Conservation (phyloP, 2,797 vertebrate genomes). For the Chelon auratus region DNA sequence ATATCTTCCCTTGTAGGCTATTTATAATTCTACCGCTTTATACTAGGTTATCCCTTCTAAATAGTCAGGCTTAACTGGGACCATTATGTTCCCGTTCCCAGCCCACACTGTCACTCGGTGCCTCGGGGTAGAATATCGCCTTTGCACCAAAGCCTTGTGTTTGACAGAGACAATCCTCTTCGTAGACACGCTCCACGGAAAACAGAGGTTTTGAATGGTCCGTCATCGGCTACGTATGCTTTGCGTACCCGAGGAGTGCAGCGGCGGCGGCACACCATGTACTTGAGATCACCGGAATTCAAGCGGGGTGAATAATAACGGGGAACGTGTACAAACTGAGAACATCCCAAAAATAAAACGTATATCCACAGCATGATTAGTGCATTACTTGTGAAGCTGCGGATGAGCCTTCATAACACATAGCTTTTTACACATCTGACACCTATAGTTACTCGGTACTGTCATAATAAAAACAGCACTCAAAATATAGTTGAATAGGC, state of each 20-base stretch:
- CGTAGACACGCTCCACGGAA: slow-evolving; percentile 43
- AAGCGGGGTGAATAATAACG: slow-evolving; percentile 26
- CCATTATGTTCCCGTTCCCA: slow-evolving; percentile 53
- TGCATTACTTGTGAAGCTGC: background rate
- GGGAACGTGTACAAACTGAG: slow-evolving; percentile 1
- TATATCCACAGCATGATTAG: background rate
- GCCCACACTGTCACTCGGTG: slow-evolving; percentile 53
- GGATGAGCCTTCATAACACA: too few species aligned
- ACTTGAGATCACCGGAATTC: slow-evolving; percentile 28
- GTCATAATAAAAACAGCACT: background rate
- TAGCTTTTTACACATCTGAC: too few species aligned
- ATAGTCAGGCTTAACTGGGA: slow-evolving; percentile 48
- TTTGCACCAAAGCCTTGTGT: slow-evolving; percentile 60
- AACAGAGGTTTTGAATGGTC: slow-evolving; percentile 46
- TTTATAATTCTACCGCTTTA: slow-evolving; percentile 41
- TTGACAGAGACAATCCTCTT: slow-evolving; percentile 59
- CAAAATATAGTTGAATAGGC: background rate
- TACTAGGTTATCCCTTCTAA: slow-evolving; percentile 30
- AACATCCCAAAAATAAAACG: slow-evolving; percentile 6
- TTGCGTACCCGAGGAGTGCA: slow-evolving; percentile 16
- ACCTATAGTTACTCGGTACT: too few species aligned
- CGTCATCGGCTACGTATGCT: slow-evolving; percentile 32
- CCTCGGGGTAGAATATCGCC: slow-evolving; percentile 51
- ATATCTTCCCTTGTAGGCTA: slow-evolving; percentile 15
- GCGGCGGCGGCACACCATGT: slow-evolving; percentile 22